A percentile compares a stretch with the other conserved stretches of the same genome.
phyloP scores from a whole-genome alignment of 1,140 invertebrate species.

The Venturia canescens region DNA sequence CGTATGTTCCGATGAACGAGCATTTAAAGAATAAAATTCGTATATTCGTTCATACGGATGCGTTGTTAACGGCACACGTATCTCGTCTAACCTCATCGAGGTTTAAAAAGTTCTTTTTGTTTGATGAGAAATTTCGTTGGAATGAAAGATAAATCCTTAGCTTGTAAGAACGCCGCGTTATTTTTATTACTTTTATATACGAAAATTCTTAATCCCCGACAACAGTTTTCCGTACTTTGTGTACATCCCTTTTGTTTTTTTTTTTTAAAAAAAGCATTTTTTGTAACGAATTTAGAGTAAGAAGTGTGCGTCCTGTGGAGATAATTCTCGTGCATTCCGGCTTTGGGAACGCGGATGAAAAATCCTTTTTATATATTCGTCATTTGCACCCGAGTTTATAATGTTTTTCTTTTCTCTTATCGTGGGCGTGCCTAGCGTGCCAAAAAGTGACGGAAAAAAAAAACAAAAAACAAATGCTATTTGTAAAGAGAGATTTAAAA shows the following conservation, averaged over 20 bases:
- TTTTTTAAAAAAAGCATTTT: too few species aligned
- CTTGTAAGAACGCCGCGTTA: neutral
- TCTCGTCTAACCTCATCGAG: slow-evolving; percentile 30
- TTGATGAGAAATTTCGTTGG: too few species aligned
- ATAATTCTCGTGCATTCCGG: slow-evolving; percentile 25
- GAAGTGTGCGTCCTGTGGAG: neutral
- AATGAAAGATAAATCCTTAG: neutral
- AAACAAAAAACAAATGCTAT: slow-evolving; percentile 1
- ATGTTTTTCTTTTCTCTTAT: slow-evolving; percentile 7
- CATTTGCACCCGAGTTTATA: neutral
- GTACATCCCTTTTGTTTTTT: neutral
- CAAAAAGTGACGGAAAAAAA: slow-evolving; percentile 33
- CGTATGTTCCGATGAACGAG: too few species aligned
- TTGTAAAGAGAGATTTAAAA: too few species aligned
- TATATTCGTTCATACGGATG: neutral
- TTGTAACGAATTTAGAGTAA: slow-evolving; percentile 34
- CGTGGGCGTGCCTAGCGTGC: slow-evolving; percentile 42
- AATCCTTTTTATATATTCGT: neutral
- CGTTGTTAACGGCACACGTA: slow-evolving; percentile 36
- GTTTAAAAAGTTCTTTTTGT: slow-evolving; percentile 46
- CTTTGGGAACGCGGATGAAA: slow-evolving; percentile 32
- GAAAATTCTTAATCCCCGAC: neutral
- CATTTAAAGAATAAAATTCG: too few species aligned
- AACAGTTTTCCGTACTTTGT: slow-evolving; percentile 49
- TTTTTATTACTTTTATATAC: slow-evolving; percentile 7